Evolutionary conservation across 2,888 invertebrate genomes (phyloP).

Genomic region (Hecatera dysodea): DNA sequence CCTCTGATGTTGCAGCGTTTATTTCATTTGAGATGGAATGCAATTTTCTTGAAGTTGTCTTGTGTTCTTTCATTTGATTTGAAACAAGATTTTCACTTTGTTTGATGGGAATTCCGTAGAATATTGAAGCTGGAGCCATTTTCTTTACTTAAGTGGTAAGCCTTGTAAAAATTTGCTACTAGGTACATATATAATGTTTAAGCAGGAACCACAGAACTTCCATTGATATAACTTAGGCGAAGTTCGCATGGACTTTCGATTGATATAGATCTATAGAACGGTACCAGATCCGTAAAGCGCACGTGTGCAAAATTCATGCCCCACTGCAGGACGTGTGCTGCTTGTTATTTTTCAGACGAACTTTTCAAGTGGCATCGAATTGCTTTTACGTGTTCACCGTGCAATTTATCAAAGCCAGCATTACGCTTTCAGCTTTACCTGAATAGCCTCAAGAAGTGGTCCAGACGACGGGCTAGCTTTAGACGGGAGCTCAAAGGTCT

Average conservation of each 20-base stretch:
- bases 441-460: constrained; percentile 53
- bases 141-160: not conserved
- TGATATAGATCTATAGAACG: not conserved
- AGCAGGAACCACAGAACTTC: not conserved
- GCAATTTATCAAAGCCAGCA: constrained; percentile 46
- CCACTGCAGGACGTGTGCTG: not conserved
- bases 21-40: constrained; percentile 43
- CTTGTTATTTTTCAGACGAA: constrained; percentile 24
- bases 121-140: not conserved
- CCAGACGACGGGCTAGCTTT: constrained; percentile 50
- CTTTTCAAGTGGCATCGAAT: constrained; percentile 38
- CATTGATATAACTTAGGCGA: not conserved
- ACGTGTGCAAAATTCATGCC: constrained; percentile 10
- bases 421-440: constrained; percentile 47
- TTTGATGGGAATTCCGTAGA: not conserved
- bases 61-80: constrained; percentile 9
- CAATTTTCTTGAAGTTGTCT: constrained; percentile 36
- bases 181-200: no score
- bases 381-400: constrained; percentile 50
- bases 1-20: constrained; percentile 30
- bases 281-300: not conserved
- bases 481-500: constrained; percentile 44
- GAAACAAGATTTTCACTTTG: constrained; percentile 30
- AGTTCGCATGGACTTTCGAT: not conserved
- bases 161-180: no score